phyloP scores from a whole-genome alignment of 2,888 invertebrate genomes.

The Clostera curtula region DNA sequence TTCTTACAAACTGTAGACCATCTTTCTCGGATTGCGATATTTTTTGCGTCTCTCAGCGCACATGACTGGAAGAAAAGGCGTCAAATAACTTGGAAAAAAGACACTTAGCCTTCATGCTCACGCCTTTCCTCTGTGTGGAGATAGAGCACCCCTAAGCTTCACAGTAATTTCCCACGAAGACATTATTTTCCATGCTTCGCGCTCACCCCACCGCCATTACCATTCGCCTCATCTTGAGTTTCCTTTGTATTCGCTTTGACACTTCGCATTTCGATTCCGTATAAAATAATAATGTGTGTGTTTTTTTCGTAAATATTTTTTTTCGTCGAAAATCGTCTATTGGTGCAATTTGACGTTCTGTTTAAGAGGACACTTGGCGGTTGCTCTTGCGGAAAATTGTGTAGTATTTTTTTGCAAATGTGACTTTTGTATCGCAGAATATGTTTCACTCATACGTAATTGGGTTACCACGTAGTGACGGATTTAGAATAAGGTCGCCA shows the following conservation, averaged over 20 bases:
- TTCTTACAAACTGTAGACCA: slow-evolving; percentile 26
- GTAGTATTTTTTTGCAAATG: too few relatives aligned
- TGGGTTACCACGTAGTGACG: too few relatives aligned
- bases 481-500: too few relatives aligned
- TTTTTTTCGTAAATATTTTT: slow-evolving; percentile 4
- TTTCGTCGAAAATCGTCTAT: too few relatives aligned
- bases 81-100: slow-evolving; percentile 63
- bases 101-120: slow-evolving; percentile 53
- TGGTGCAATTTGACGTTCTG: too few relatives aligned
- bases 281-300: slow-evolving; percentile 9
- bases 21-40: slow-evolving; percentile 24
- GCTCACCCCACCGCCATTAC: slow-evolving; percentile 34
- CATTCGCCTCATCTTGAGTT: slow-evolving; percentile 28
- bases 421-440: too few relatives aligned
- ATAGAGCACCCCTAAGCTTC: slow-evolving; percentile 35
- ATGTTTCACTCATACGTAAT: too few relatives aligned
- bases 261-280: slow-evolving; percentile 26
- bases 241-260: slow-evolving; percentile 30
- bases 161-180: slow-evolving; percentile 49
- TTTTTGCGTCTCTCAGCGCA: slow-evolving; percentile 38
- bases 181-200: slow-evolving; percentile 51
- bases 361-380: too few relatives aligned
- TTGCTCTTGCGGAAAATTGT: too few relatives aligned
- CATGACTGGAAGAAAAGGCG: slow-evolving; percentile 33
- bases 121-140: slow-evolving; percentile 34